phyloP scores from a whole-genome alignment of 2,797 vertebrate genomes.

The Cynodonichthys magdalenae region DNA sequence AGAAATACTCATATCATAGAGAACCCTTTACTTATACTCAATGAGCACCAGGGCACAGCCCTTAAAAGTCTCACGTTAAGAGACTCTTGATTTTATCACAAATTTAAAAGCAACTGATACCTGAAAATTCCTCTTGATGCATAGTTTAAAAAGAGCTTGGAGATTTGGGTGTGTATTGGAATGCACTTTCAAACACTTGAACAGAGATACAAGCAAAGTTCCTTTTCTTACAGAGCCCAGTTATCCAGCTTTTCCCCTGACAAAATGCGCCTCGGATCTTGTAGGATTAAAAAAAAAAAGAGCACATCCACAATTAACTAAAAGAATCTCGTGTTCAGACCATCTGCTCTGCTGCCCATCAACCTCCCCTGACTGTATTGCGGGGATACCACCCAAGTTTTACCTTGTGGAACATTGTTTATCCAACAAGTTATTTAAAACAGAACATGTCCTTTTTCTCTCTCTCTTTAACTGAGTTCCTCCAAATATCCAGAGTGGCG shows the following conservation, averaged over 20 bases:
- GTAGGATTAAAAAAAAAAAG: slow-evolving; percentile 36
- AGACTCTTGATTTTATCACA: slow-evolving; percentile 62
- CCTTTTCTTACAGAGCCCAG: slow-evolving; percentile 49
- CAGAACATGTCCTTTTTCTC: slow-evolving; percentile 20
- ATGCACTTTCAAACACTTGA: slow-evolving; percentile 70
- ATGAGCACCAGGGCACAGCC: slow-evolving; percentile 56
- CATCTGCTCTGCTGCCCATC: slow-evolving; percentile 52
- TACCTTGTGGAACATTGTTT: slow-evolving; percentile 44
- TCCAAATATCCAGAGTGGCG: slow-evolving; percentile 11
- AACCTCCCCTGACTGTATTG: slow-evolving; percentile 26
- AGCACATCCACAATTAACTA: slow-evolving; percentile 68
- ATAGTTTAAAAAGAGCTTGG: slow-evolving; percentile 48
- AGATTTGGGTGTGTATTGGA: slow-evolving; percentile 44
- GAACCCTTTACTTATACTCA: slow-evolving; percentile 68
- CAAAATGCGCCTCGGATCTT: slow-evolving; percentile 40
- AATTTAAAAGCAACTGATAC: slow-evolving; percentile 67
- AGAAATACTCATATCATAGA: slow-evolving; percentile 58
- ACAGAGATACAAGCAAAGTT: slow-evolving; percentile 57
- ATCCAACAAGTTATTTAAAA: slow-evolving; percentile 41
- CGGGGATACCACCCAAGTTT: slow-evolving; percentile 26
- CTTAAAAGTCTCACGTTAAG: slow-evolving; percentile 58
- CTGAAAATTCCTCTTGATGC: slow-evolving; percentile 70
- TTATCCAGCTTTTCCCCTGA: slow-evolving; percentile 44
- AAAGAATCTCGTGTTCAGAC: slow-evolving; percentile 43
- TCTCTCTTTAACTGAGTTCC: slow-evolving; percentile 44